These are phyloP conservation scores for Dione juno DNA, from an alignment of 2,888 invertebrate species.

Conservation along the genomic window DNA sequence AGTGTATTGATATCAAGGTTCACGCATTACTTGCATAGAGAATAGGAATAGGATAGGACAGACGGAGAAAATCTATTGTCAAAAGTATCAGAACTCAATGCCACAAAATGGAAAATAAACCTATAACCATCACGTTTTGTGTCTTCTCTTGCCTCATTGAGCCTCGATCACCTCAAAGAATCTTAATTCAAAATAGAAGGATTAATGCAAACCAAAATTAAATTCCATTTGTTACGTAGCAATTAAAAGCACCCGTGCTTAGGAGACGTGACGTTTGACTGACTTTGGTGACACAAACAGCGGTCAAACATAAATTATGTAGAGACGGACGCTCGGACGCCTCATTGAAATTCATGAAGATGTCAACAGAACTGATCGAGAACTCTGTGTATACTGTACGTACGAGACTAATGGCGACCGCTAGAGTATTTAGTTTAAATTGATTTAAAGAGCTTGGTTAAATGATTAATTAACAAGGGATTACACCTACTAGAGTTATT, in stretches of 20 bases:
- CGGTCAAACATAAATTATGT: conserved; percentile 26
- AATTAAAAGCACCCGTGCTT: background rate
- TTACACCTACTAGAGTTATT: background rate
- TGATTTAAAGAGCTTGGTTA: background rate
- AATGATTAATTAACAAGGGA: background rate
- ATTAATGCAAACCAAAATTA: background rate
- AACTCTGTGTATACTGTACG: background rate
- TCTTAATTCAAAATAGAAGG: background rate
- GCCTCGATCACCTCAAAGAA: background rate
- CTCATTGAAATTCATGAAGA: conserved; percentile 67
- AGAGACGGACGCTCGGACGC: conserved; percentile 22
- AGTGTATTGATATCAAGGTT: too few species aligned
- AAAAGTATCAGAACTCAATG: too few species aligned
- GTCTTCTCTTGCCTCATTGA: too few species aligned
- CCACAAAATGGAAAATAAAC: background rate
- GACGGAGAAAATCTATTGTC: too few species aligned
- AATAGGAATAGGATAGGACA: too few species aligned
- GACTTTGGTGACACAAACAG: conserved; percentile 24
- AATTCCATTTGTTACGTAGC: background rate
- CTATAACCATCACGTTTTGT: background rate
- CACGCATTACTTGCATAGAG: too few species aligned
- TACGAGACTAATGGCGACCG: background rate
- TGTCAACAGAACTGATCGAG: conserved; percentile 55
- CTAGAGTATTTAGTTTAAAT: background rate
- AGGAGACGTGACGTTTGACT: background rate